Base-by-base conservation (phyloP, 2,888 invertebrate genomes). In the Drosophila diplacantha region DNA sequence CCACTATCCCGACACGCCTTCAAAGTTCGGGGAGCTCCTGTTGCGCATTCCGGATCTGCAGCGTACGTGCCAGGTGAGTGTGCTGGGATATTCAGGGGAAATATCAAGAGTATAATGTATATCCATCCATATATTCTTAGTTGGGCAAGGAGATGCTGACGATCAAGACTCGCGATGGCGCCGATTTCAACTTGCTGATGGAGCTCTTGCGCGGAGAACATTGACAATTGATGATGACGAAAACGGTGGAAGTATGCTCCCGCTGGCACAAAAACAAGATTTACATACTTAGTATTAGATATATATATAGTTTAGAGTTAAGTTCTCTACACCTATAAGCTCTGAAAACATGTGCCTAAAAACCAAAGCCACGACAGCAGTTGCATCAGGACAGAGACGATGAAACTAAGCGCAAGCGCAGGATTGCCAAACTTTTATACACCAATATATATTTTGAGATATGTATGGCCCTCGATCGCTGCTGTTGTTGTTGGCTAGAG, bases 201-300 rank as follows among this genome's bases (percentile, higher is more conserved):
- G 98, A 98, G 90, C 91, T 98, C 63, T 90, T 98, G 71, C 91
- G 97, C 84, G 97, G 97, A 84, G 96, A 97, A 90, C 96, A 96
- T 90, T 96, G 88, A 88, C 87, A 86, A 85, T 80, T 81, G 84
- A 75, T 77, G 50, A 52, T 53, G 43, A 26, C 26, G 29, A 12
- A 18, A 31, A 26, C 26, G 29, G 11, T 46, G 32, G 51, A 44
- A 35, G 20, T 37, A 44, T 11, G 24, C 18, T 31, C 11, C 46
- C 37, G 39, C 43, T 50, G 64, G 63, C 57, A 43, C 43, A 43
- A 43, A 29, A 29, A 54, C 54, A 74, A 78, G 66, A 68, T 83
- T 83, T 73, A 75, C 63, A 61, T 73, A 63, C 55, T 75, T 81
- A 83, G 83, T 79, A 79, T 83, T 83, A 78, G 81, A 66, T 71